phyloP scores from a whole-genome alignment of 2,797 vertebrate species.

The Rhinichthys osculus region DNA sequence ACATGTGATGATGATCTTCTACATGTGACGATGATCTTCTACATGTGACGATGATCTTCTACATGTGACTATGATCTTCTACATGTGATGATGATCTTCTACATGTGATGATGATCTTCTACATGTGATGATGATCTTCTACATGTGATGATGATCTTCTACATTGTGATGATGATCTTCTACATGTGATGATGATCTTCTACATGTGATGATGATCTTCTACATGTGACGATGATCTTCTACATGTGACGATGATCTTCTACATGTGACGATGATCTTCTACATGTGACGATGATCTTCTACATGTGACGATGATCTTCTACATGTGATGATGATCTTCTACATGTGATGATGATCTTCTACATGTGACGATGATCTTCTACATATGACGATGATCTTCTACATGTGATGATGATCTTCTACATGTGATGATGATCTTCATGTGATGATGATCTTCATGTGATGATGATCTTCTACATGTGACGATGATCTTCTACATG shows the following conservation, averaged over 20 bases:
- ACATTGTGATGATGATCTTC: conserved; percentile 1
- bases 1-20: conserved; percentile 1
- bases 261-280: background rate
- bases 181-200: background rate
- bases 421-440: background rate
- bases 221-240: conserved; percentile 24
- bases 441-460: too few relatives aligned
- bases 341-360: conserved; percentile 21
- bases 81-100: conserved; percentile 10
- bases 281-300: conserved; percentile 14
- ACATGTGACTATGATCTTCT: background rate
- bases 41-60: background rate
- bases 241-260: conserved; percentile 1
- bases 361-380: background rate
- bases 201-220: background rate
- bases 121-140: background rate
- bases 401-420: conserved; percentile 24
- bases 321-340: background rate
- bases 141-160: background rate
- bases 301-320: background rate
- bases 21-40: background rate
- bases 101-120: conserved; percentile 17
- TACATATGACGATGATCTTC: background rate
- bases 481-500: conserved; percentile 6
- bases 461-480: background rate